Evolutionary conservation across 2,888 invertebrate species (phyloP), one percentile per base, ranked within the genome.

Genomic region (Panopea generosa): DNA sequence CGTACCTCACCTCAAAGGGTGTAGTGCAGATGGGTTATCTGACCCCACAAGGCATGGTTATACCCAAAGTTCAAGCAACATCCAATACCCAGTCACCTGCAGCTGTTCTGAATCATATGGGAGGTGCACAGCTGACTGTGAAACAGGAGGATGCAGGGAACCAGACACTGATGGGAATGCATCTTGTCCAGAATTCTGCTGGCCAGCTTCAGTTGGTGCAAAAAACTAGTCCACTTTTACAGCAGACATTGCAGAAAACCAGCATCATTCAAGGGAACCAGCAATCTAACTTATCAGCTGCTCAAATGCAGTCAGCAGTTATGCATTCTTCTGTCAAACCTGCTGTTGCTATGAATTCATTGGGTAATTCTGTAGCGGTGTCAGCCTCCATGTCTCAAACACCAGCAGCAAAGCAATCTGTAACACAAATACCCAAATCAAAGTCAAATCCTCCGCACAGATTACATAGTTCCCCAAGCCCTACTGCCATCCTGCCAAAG

Each of bases 1-100:
- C 63, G 26, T 49, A 83, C 20, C 27, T 77, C 6, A 77, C 84
- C 16, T 68, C 86, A 7, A 85, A 86, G 59, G 82, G 84, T 33
- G 50, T 84, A 2, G 70, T 86, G 38, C 87, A 87, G 59, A 47
- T 77, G 57, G 86, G 86, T 9, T 84, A 77, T 56, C 47, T 87
- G 14, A 87, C 81, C 26, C 83, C 86, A n/a, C 84, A 87, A 57
- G 83, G 85, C 2, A 53, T 85, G 14, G 65, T 85, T n/a, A 79
- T 86, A 29, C 52, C 57, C 38, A 70, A 66, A 24, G 9, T 14
- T 24, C 62, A 60, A 18, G 53, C 33, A 7, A 16, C 6, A 14
- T 2, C 47, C 18, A 49, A 52, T 11, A 29, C 49, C n/a, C 67
- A 63, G 24, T 52, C 59, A 38, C 24, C 70, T 0, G 14, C 65